Evolutionary conservation across 2,113 vertebrate genomes (phyloP), one percentile per base, ranked within the genome.

Genomic region (Catharus minimus): DNA sequence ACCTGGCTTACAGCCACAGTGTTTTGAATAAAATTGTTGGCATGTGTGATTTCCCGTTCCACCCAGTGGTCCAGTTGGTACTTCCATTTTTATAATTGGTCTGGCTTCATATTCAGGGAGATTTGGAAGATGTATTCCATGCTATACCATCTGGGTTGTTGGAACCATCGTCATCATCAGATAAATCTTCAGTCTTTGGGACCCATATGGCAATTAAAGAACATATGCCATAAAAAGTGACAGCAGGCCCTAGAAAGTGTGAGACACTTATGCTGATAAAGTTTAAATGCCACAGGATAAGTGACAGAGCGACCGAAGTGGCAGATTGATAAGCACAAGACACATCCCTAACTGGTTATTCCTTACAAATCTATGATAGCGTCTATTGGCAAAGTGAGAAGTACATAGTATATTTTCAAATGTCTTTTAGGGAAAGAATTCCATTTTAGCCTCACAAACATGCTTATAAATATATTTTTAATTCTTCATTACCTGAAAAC

Each of bases 201-300:
- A 73, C 11, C 9, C 12, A 19, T 11, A 28, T 7, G 18, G 21
- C 46, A 56, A 16, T 26, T 38, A 47, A 23, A 75, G n/a, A 82
- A 71, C 3, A 1, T 0, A 3, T 56, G n/a, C 7, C 23, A 16
- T 47, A 72, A 36, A 22, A 82, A 39, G 2, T 13, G 7, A 53
- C 14, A 27, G 11, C 15, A 90, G 41, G 23, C 36, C n/a, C 72
- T 64, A n/a, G 46, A 47, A 56, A 72, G 28, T 13, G 13, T 22
- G 5, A 90, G 46, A 47, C 2, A 4, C 5, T 62, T 53, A 36
- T 20, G 26, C 4, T 43, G 55, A 56, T 9, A 62, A 69, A 44
- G 53, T 15, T 77, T n/a, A 52, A 58, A 77, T 77, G 41, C 5
- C 16, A 39, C 69, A 56, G 23, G 4, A 12, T 21, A 55, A 82